Evolutionary conservation across 1,140 invertebrate species (phyloP).

Genomic region (Drosophila pectinifera): DNA sequence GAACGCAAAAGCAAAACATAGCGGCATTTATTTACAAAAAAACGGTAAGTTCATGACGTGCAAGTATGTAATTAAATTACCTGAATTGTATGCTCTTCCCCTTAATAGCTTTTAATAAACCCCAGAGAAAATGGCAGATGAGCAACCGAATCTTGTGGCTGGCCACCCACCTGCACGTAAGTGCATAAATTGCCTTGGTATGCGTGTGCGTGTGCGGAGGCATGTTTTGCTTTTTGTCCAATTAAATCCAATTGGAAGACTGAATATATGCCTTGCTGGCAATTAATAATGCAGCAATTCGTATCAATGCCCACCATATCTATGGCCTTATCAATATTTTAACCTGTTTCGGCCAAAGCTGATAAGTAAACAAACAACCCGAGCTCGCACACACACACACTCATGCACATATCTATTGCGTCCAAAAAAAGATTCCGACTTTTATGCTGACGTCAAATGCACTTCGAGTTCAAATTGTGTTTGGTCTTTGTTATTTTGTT

Average conservation of each 20-base stretch:
- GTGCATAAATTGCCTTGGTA: conserved; percentile 37
- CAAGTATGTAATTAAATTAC: neutral
- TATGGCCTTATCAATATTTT: conserved; percentile 53
- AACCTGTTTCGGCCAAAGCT: conserved; percentile 42
- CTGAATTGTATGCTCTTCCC: neutral
- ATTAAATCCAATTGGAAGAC: conserved; percentile 87
- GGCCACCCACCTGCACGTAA: conserved; percentile 94
- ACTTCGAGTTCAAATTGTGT: conserved; percentile 1
- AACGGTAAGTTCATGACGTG: conserved; percentile 1
- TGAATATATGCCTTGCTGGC: conserved; percentile 28
- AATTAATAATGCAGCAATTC: conserved; percentile 25
- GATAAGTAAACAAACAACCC: conserved; percentile 58
- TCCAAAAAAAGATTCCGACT: conserved; percentile 34
- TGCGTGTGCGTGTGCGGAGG: conserved; percentile 15
- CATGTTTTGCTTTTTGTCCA: conserved; percentile 45
- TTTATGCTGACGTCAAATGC: conserved; percentile 59
- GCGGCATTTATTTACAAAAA: conserved; percentile 34
- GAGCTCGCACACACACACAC: conserved; percentile 10
- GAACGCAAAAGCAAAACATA: conserved; percentile 42
- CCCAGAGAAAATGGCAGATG: conserved; percentile 84
- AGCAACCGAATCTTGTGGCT: conserved; percentile 89
- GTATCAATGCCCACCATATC: conserved; percentile 45
- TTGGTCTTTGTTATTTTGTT: neutral
- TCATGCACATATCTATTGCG: conserved; percentile 22
- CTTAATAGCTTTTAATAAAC: neutral